Base-by-base conservation (phyloP, 2,113 vertebrate species). In the Ammodramus savannarum region DNA sequence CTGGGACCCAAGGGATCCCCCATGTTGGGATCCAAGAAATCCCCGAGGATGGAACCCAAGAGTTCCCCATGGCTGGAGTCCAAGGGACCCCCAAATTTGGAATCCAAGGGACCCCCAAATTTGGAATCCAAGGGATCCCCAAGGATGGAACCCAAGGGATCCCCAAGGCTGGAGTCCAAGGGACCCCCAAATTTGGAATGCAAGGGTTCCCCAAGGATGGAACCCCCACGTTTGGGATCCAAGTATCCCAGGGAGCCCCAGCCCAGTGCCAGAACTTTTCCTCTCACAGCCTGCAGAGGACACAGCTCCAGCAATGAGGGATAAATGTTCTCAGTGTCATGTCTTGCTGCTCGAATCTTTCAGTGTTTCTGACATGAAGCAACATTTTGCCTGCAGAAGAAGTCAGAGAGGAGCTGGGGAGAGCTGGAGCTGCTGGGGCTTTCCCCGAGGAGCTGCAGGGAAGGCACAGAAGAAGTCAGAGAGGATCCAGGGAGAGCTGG, bases 41-140 rank as follows among this genome's bases (percentile, higher is more conserved):
- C 38, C 16, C 31, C 0, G 0, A 9, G 21, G 21, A 0, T 25
- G 68, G 18, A 3, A 34, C 7, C 38, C 38, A 54, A n/a, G 36
- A 11, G 16, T 18, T 3, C 7, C 31, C 10, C 49, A 15, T 15
- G 11, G n/a, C 0, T 43, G 61, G 21, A 1, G 21, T 16, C 34
- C 14, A 19, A 22, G 34, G 19, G n/a, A 26, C 5, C 12, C 41
- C 31, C 0, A 1, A 10, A 16, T 13, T 0, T 34, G 62, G 14
- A 3, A 27, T 8, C 22, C 14, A 16, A 16, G 48, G 38, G 6
- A 51, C 6, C 46, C 46, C 31, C 0, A 1, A 7, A 21, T 13
- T 0, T 34, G 57, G 18, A 1, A 31, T 8, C 31, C n/a, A 13
- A 16, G 52, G 52, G 7, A 66, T 1, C n/a, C 13, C 20, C 0